Evolutionary conservation across 1,140 invertebrate genomes (phyloP).

Genomic region (Brachionus calyciflorus): DNA sequence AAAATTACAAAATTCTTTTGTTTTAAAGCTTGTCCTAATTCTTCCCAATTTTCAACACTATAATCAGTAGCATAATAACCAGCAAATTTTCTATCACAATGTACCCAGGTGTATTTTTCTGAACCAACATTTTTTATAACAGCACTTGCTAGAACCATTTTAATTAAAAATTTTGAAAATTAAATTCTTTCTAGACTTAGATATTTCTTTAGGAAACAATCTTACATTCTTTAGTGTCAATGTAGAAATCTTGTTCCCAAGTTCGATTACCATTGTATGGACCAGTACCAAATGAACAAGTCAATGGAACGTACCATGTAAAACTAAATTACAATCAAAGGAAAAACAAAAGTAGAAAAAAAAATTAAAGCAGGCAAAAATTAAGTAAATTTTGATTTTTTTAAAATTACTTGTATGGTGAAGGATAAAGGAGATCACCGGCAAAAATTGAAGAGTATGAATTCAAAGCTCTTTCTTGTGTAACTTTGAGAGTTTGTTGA

Average conservation of each 20-base stretch:
- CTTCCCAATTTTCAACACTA: constrained; percentile 26
- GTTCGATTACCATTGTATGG: not conserved
- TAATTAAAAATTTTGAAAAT: not conserved
- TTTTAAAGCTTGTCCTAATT: constrained; percentile 12
- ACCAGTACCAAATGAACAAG: constrained; percentile 27
- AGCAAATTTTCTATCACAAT: constrained; percentile 36
- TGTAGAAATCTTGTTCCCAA: constrained; percentile 5
- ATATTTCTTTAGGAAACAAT: not conserved
- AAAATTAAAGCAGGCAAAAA: no score
- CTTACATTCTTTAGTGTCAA: constrained; percentile 24
- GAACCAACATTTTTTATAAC: not conserved
- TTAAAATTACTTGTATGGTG: constrained; percentile 13
- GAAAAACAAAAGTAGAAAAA: not conserved
- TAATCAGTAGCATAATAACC: constrained; percentile 39
- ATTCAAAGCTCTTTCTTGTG: not conserved
- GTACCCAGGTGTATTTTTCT: constrained; percentile 1
- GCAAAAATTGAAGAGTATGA: constrained; percentile 2
- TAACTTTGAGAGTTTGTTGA: constrained; percentile 4
- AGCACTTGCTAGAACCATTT: not conserved
- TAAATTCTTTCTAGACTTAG: no score
- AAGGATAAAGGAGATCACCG: constrained; percentile 31
- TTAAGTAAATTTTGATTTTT: no score
- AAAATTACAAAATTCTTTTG: constrained; percentile 5
- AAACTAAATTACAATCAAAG: not conserved
- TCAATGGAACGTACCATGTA: constrained; percentile 32